Evolutionary conservation across 35 echinoderm and acorn worm genomes (phyloP).

Genomic region (Ophiothrix spiculata): DNA sequence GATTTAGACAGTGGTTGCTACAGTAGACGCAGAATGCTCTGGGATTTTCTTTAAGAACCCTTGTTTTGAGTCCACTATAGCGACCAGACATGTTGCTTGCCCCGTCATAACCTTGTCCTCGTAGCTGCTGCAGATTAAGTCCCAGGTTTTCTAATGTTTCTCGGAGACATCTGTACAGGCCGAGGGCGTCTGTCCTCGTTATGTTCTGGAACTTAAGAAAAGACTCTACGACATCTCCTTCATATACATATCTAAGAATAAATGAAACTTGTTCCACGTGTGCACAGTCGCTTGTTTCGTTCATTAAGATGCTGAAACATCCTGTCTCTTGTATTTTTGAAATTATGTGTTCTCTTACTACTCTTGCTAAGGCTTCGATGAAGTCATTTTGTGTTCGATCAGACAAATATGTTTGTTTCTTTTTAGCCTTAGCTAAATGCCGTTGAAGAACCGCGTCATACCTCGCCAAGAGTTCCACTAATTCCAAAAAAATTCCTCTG

Average conservation of each 20-base stretch:
- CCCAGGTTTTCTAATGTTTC: constrained; percentile 23
- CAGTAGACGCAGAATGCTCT: constrained; percentile 42
- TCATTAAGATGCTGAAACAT: constrained; percentile 18
- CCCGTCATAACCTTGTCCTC: constrained; percentile 40
- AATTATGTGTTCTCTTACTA: constrained; percentile 9
- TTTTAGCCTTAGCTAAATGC: background rate
- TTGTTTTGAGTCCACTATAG: constrained; percentile 13
- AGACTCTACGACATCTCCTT: background rate
- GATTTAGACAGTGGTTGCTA: constrained; percentile 25
- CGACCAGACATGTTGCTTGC: constrained; percentile 31
- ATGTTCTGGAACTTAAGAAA: constrained; percentile 35
- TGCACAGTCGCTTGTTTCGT: constrained; percentile 14
- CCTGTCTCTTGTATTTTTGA: constrained; percentile 10
- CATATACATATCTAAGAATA: constrained; percentile 13
- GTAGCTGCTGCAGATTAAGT: background rate
- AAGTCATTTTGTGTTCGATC: background rate
- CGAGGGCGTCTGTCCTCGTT: constrained; percentile 8
- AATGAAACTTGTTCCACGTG: constrained; percentile 21
- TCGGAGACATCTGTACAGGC: constrained; percentile 6
- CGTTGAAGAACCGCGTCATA: background rate
- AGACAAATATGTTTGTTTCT: background rate
- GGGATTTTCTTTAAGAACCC: constrained; percentile 22
- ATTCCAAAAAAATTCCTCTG: constrained; percentile 24
- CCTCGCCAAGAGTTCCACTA: constrained; percentile 10
- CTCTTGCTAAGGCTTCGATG: background rate